Conservation (phyloP, 2,888 invertebrate genomes). For the Patella depressa region DNA sequence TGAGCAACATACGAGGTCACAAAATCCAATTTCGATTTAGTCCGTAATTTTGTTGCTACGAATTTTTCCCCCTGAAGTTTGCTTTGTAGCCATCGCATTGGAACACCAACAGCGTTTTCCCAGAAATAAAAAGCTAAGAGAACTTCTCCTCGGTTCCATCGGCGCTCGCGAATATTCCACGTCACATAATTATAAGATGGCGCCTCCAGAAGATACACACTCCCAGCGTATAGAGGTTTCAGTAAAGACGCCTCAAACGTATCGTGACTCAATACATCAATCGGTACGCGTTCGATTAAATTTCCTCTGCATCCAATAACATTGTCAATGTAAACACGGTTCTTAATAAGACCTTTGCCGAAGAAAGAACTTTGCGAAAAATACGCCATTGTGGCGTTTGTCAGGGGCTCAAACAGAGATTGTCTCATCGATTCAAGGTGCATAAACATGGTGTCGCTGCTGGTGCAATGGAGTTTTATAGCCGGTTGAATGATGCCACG, state of each 20-base stretch:
- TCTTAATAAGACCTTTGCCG: slow-evolving; percentile 63
- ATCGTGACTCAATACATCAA: slow-evolving; percentile 64
- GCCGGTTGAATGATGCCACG: slow-evolving; percentile 62
- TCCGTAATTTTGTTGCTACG: slow-evolving; percentile 55
- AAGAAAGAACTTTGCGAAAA: slow-evolving; percentile 60
- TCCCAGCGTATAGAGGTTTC: slow-evolving; percentile 56
- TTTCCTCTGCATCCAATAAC: slow-evolving; percentile 56
- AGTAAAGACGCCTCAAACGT: slow-evolving; percentile 63
- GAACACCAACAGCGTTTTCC: slow-evolving; percentile 53
- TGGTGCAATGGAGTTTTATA: slow-evolving; percentile 53
- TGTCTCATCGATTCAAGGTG: slow-evolving; percentile 60
- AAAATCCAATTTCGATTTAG: slow-evolving; percentile 56
- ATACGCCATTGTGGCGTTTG: slow-evolving; percentile 55
- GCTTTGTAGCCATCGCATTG: slow-evolving; percentile 56
- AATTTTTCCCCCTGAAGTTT: slow-evolving; percentile 55
- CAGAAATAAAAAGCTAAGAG: slow-evolving; percentile 61
- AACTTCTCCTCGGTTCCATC: slow-evolving; percentile 63
- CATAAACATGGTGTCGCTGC: slow-evolving; percentile 61
- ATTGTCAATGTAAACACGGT: slow-evolving; percentile 57
- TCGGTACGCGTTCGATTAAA: slow-evolving; percentile 59
- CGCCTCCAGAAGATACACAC: slow-evolving; percentile 53
- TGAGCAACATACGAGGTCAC: slow-evolving; percentile 62
- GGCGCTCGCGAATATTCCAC: slow-evolving; percentile 61
- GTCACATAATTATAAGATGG: slow-evolving; percentile 62
- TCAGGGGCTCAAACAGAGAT: slow-evolving; percentile 59